Percentiles rank a stretch among this genome's conserved stretches.
These are phyloP conservation scores for Galemys pyrenaicus DNA, from an alignment of 2,113 vertebrate genomes.

Conservation along the genomic window DNA sequence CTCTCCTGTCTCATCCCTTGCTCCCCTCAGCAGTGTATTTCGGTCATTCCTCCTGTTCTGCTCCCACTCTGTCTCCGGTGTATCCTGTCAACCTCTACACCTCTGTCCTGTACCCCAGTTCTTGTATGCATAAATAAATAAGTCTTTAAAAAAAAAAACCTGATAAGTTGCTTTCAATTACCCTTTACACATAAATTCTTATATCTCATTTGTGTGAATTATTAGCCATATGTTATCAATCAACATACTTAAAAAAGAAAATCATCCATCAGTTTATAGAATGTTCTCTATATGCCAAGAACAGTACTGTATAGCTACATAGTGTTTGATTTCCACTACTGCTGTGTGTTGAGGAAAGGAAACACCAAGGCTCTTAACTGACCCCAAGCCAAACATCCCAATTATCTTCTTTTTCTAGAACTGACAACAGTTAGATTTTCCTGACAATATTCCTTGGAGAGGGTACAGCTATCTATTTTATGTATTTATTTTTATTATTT, in stretches of 20 bases:
- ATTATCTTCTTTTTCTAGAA: neutral
- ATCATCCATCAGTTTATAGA: neutral
- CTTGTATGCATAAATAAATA: too few species aligned
- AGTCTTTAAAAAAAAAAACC: too few species aligned
- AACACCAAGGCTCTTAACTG: neutral
- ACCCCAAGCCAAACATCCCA: neutral
- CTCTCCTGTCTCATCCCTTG: too few species aligned
- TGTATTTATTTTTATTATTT: neutral
- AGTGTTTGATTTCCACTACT: neutral
- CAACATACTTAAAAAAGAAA: neutral
- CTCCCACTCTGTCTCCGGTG: too few species aligned
- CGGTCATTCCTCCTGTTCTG: too few species aligned
- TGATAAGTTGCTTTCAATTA: neutral
- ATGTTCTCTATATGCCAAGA: neutral
- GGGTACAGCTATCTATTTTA: neutral
- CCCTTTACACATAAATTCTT: neutral
- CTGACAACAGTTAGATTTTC: neutral
- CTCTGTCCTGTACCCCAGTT: too few species aligned
- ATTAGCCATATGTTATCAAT: neutral
- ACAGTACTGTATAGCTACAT: neutral
- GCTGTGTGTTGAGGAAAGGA: neutral
- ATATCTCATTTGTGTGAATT: neutral
- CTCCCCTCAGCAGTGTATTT: too few species aligned
- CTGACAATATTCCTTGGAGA: neutral
- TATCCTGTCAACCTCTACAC: too few species aligned